These are phyloP conservation scores for Teleogryllus occipitalis DNA, from an alignment of 1,140 invertebrate genomes.

Conservation along the genomic window DNA sequence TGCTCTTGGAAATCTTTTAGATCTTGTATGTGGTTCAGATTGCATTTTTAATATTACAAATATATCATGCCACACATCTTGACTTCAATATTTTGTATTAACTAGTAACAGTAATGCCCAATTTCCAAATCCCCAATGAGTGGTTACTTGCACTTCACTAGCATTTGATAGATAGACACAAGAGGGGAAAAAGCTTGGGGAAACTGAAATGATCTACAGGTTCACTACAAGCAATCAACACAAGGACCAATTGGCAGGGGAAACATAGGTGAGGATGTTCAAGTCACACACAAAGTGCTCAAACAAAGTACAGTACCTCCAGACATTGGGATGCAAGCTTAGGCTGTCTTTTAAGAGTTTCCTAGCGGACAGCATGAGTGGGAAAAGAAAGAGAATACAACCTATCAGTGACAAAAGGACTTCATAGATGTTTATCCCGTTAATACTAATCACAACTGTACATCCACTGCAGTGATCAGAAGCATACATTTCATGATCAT, in stretches of 20 bases:
- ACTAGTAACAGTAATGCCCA: neutral
- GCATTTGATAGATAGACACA: slow-evolving; percentile 8
- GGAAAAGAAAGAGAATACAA: slow-evolving; percentile 30
- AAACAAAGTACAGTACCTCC: slow-evolving; percentile 32
- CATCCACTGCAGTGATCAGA: slow-evolving; percentile 1
- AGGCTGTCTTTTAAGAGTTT: slow-evolving; percentile 33
- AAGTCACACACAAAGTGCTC: slow-evolving; percentile 17
- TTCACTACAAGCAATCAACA: slow-evolving; percentile 11
- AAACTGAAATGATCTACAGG: slow-evolving; percentile 1
- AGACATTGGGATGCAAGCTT: slow-evolving; percentile 33
- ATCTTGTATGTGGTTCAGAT: neutral
- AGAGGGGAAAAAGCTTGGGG: neutral
- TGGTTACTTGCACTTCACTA: neutral
- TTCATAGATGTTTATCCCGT: neutral
- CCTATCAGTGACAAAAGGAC: slow-evolving; percentile 19
- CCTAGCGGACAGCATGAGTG: slow-evolving; percentile 29
- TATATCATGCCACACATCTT: neutral
- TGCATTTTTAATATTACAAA: neutral
- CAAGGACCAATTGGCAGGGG: neutral
- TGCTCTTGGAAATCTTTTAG: neutral
- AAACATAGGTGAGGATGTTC: neutral
- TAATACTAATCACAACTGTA: neutral
- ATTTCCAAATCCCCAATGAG: neutral
- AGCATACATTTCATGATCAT: neutral
- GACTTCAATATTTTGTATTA: neutral